These are phyloP conservation scores for Hippocampus barbouri DNA, from an alignment of 2,113 vertebrate genomes.

Conservation along the genomic window DNA sequence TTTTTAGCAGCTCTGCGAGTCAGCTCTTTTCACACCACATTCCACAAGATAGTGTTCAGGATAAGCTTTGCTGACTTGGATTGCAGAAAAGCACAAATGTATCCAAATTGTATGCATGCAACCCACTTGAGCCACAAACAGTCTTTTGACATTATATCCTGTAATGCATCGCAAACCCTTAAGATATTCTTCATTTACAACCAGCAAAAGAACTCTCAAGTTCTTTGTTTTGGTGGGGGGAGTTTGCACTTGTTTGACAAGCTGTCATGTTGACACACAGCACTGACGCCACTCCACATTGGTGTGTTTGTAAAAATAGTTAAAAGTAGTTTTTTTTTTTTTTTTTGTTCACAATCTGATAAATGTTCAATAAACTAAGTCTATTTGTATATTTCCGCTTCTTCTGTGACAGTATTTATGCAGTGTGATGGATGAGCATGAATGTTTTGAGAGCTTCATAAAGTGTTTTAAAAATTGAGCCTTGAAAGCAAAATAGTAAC, in stretches of 20 bases:
- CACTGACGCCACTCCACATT: neutral
- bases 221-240: neutral
- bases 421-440: neutral
- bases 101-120: neutral
- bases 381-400: neutral
- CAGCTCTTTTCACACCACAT: too few relatives aligned
- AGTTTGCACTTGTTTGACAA: neutral
- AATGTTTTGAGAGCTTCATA: neutral
- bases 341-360: neutral
- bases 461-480: too few relatives aligned
- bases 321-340: too few relatives aligned
- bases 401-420: neutral
- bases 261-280: neutral
- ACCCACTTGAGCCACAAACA: neutral
- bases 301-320: neutral
- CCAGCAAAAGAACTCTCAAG: neutral
- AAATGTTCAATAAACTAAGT: neutral
- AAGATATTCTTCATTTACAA: neutral
- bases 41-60: too few relatives aligned
- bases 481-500: neutral
- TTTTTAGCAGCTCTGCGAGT: too few relatives aligned
- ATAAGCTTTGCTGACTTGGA: neutral
- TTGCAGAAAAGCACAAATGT: too few relatives aligned
- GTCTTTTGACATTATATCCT: neutral
- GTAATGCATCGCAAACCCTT: neutral